Evolutionary conservation across 2,888 invertebrate genomes (phyloP).

Genomic region (Agrochola macilenta): DNA sequence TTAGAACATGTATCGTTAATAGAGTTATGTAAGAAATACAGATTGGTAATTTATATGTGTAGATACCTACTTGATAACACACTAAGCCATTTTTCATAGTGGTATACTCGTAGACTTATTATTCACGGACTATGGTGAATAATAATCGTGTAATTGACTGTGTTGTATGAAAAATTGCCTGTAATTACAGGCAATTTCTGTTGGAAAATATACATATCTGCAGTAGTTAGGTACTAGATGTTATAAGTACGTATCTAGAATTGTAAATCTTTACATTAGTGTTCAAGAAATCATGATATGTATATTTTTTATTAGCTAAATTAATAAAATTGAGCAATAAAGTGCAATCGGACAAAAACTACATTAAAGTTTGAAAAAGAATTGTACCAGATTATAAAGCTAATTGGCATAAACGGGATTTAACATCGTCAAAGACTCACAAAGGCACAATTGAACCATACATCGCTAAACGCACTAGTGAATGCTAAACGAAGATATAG

Average conservation of each 20-base stretch:
- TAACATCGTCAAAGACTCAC: neutral
- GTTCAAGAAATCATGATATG: neutral
- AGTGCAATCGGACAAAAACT: neutral
- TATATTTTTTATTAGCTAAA: neutral
- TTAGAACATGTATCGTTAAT: neutral
- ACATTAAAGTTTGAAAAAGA: neutral
- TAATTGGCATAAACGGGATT: too few species aligned
- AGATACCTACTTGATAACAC: slow-evolving; percentile 1
- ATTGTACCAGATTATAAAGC: neutral
- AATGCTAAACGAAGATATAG: neutral
- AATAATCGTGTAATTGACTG: too few species aligned
- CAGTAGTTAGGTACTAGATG: neutral
- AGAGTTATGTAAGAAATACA: slow-evolving; percentile 18
- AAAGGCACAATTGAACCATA: neutral
- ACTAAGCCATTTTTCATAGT: slow-evolving; percentile 12
- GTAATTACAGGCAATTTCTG: slow-evolving; percentile 23
- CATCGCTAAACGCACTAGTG: neutral
- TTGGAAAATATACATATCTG: slow-evolving; percentile 14
- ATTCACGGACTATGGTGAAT: slow-evolving; percentile 20
- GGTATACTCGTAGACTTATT: slow-evolving; percentile 24
- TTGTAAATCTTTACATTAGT: neutral
- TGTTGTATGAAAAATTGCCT: too few species aligned
- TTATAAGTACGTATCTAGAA: slow-evolving; percentile 3
- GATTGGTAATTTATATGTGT: slow-evolving; percentile 6
- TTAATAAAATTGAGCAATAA: neutral